A percentile compares a stretch with the other conserved stretches of the same genome.
These are phyloP conservation scores for Cotesia vestalis DNA, from an alignment of 1,140 invertebrate species.

Conservation along the genomic window DNA sequence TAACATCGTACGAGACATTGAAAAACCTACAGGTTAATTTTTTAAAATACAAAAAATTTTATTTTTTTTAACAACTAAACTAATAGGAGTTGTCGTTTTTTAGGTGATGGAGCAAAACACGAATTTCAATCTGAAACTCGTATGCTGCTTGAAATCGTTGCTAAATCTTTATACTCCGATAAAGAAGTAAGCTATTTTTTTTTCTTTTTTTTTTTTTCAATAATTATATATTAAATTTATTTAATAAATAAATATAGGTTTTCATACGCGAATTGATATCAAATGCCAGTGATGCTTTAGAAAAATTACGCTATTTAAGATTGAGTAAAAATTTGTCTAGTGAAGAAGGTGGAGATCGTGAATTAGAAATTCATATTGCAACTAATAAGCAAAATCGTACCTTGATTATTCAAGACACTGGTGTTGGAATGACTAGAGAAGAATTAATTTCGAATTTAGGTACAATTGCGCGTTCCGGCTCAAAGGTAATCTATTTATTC, in stretches of 20 bases:
- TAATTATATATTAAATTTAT: slow-evolving; percentile 13
- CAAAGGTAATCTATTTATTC: slow-evolving; percentile 73
- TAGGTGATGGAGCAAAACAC: slow-evolving; percentile 69
- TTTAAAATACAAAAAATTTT: background rate
- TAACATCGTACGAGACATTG: slow-evolving; percentile 67
- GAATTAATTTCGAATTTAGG: slow-evolving; percentile 92
- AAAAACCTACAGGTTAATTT: slow-evolving; percentile 67
- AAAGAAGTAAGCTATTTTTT: slow-evolving; percentile 89
- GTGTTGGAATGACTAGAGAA: slow-evolving; percentile 93
- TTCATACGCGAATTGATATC: slow-evolving; percentile 96
- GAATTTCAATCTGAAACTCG: slow-evolving; percentile 97
- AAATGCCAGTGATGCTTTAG: slow-evolving; percentile 96
- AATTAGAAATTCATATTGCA: slow-evolving; percentile 87
- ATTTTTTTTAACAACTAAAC: background rate
- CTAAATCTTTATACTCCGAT: slow-evolving; percentile 95
- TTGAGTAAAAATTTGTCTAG: slow-evolving; percentile 68
- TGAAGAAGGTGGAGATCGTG: slow-evolving; percentile 66
- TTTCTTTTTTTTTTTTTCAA: background rate
- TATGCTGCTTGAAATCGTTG: slow-evolving; percentile 96
- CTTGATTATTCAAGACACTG: slow-evolving; percentile 91
- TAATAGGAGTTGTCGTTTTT: slow-evolving; percentile 35
- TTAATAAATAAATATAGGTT: slow-evolving; percentile 71
- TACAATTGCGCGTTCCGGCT: slow-evolving; percentile 94
- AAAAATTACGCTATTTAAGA: slow-evolving; percentile 85
- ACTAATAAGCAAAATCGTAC: slow-evolving; percentile 88